A percentile compares a stretch with the other conserved stretches of the same genome.
These are phyloP conservation scores for Adelosebastes latens DNA, from an alignment of 2,797 vertebrate genomes.

Conservation along the genomic window DNA sequence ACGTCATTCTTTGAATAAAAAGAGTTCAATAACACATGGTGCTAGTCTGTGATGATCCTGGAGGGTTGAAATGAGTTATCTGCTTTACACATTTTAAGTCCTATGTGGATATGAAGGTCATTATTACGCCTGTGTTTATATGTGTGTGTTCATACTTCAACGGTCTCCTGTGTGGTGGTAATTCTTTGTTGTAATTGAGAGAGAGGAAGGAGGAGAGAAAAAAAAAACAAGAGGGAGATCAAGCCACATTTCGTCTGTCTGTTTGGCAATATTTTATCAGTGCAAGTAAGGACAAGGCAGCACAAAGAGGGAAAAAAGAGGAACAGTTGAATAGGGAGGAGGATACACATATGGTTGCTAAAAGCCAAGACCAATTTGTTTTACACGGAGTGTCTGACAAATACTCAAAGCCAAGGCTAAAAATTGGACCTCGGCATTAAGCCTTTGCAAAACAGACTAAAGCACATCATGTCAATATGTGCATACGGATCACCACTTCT, in stretches of 20 bases:
- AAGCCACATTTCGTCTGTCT: constrained; percentile 36
- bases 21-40: neutral
- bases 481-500: constrained; percentile 10
- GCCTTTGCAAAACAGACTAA: constrained; percentile 21
- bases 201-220: neutral
- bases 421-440: constrained; percentile 22
- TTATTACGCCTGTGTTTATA: constrained; percentile 32
- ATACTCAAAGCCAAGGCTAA: constrained; percentile 35
- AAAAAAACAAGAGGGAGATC: neutral
- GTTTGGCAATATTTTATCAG: constrained; percentile 36
- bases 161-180: constrained; percentile 26
- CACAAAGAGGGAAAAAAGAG: neutral
- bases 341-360: neutral
- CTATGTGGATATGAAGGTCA: constrained; percentile 35
- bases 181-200: constrained; percentile 55
- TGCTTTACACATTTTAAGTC: constrained; percentile 34
- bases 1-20: constrained; percentile 2
- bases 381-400: constrained; percentile 33
- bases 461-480: constrained; percentile 38
- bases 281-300: constrained; percentile 31
- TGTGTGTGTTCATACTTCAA: constrained; percentile 14
- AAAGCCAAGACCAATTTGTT: constrained; percentile 32
- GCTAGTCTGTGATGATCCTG: constrained; percentile 2
- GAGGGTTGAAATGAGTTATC: constrained; percentile 9
- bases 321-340: neutral